Conservation (phyloP, 2,888 invertebrate species). For the Xylota sylvarum region DNA sequence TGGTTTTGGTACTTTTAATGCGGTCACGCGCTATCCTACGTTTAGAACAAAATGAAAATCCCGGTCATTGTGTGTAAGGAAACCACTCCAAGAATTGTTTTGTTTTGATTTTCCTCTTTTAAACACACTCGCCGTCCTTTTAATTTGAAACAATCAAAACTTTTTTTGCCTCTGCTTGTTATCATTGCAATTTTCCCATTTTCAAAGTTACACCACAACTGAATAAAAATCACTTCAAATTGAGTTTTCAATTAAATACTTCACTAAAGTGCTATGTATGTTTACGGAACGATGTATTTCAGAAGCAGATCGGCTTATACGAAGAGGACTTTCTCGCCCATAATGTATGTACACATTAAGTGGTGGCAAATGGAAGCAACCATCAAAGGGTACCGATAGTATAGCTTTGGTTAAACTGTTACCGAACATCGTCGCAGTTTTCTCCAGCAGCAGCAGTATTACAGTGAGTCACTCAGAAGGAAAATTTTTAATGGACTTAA, state of each 20-base stretch:
- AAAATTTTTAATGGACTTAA: constrained; percentile 77
- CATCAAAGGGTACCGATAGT: constrained; percentile 60
- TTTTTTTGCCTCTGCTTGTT: constrained; percentile 30
- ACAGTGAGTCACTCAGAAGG: constrained; percentile 65
- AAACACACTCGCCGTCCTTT: constrained; percentile 16
- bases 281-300: constrained; percentile 40
- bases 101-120: not conserved
- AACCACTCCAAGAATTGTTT: not conserved
- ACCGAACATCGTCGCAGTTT: constrained; percentile 19
- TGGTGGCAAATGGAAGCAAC: constrained; percentile 62
- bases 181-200: constrained; percentile 39
- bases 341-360: constrained; percentile 69
- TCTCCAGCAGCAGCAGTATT: constrained; percentile 3
- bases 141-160: constrained; percentile 45
- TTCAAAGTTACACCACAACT: constrained; percentile 50
- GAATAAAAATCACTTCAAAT: constrained; percentile 62
- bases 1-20: too few relatives aligned
- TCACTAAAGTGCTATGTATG: constrained; percentile 50
- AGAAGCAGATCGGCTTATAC: constrained; percentile 58
- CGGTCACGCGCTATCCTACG: too few relatives aligned
- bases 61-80: not conserved
- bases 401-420: constrained; percentile 44
- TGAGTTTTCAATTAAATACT: constrained; percentile 70
- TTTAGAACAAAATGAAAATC: too few relatives aligned
- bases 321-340: constrained; percentile 45